Conservation (phyloP, 2,113 vertebrate species). For the Rhodinocichla rosea region DNA sequence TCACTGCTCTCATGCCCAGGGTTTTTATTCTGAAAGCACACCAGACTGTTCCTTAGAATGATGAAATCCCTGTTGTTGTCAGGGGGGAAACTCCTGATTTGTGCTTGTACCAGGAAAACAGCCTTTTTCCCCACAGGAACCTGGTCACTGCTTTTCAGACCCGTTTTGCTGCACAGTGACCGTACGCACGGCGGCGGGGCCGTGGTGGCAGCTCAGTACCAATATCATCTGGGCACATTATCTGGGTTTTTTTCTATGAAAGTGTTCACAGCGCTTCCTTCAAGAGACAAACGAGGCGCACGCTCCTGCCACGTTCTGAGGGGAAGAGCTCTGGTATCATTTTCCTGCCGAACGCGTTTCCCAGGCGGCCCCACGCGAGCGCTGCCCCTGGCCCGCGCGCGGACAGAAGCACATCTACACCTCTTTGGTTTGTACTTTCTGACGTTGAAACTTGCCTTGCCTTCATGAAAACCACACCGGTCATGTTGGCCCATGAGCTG, state of each 20-base stretch:
- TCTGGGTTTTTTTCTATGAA: background rate
- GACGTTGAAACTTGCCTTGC: conserved; percentile 25
- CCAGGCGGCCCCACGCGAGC: background rate
- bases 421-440: background rate
- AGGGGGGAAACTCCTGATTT: background rate
- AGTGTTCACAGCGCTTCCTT: background rate
- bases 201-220: background rate
- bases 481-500: background rate
- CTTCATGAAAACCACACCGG: background rate
- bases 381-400: background rate
- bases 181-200: background rate
- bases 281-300: background rate
- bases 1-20: conserved; percentile 52
- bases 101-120: background rate
- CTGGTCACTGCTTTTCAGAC: background rate
- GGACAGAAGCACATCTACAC: background rate
- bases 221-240: background rate
- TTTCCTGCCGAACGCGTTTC: background rate
- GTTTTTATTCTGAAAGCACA: conserved; percentile 31
- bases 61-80: background rate
- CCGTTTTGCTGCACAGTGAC: background rate
- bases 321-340: background rate
- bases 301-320: background rate
- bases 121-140: background rate
- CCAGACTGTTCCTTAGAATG: conserved; percentile 17